phyloP scores from a whole-genome alignment of 2,113 vertebrate species.

The Stigmatopora nigra region DNA sequence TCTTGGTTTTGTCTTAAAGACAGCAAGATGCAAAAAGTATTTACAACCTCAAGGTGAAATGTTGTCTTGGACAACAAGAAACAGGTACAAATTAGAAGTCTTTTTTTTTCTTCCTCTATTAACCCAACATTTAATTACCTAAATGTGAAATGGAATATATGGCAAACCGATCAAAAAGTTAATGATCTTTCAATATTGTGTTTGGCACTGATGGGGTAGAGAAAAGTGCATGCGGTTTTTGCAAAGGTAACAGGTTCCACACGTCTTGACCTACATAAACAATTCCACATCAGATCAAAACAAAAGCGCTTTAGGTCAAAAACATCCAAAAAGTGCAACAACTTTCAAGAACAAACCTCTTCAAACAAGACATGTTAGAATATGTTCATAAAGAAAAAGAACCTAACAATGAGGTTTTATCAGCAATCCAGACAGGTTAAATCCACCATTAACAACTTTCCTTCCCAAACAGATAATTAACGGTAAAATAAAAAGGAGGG shows the following conservation, averaged over 20 bases:
- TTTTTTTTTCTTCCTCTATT: neutral
- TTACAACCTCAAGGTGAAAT: slow-evolving; percentile 30
- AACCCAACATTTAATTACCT: neutral
- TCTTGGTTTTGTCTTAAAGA: slow-evolving; percentile 26
- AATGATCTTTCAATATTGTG: neutral
- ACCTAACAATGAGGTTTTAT: neutral
- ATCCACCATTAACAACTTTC: slow-evolving; percentile 15
- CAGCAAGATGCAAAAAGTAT: slow-evolving; percentile 11
- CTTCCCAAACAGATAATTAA: slow-evolving; percentile 3
- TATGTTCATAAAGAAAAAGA: neutral
- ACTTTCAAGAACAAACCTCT: neutral
- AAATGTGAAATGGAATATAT: slow-evolving; percentile 29
- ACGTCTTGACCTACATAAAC: neutral
- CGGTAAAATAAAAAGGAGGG: neutral
- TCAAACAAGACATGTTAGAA: neutral
- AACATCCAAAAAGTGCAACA: slow-evolving; percentile 55
- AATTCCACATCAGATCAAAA: slow-evolving; percentile 16
- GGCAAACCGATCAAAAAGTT: neutral
- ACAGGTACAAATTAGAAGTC: neutral
- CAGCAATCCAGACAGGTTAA: neutral
- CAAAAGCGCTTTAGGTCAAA: slow-evolving; percentile 23
- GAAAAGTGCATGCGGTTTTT: slow-evolving; percentile 10
- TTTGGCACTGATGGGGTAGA: slow-evolving; percentile 36
- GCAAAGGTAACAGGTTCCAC: slow-evolving; percentile 7
- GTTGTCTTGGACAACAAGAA: slow-evolving; percentile 32